Percentiles rank a stretch among this genome's conserved stretches.
Evolutionary conservation across 2,113 vertebrate species (phyloP).

Genomic region (Megalops atlanticus): DNA sequence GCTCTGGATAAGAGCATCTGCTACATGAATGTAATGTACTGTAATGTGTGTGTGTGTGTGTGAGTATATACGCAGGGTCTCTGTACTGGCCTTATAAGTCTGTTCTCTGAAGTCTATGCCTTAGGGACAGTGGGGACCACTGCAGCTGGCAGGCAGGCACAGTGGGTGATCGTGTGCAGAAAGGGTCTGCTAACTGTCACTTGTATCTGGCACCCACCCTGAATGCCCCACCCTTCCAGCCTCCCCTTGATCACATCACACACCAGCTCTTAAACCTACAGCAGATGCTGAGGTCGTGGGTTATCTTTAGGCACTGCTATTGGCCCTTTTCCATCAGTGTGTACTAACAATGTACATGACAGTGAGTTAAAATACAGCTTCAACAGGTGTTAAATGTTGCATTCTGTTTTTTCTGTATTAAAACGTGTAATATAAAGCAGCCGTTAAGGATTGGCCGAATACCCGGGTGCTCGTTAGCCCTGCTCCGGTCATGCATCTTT

Average conservation of each 20-base stretch:
- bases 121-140: neutral
- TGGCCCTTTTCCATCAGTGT: no score
- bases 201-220: neutral
- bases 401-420: no score
- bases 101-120: neutral
- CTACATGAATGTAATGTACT: no score
- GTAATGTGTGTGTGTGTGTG: no score
- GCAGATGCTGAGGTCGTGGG: no score
- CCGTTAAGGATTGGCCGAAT: neutral
- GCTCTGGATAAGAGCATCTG: no score
- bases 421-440: neutral
- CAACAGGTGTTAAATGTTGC: no score
- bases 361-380: no score
- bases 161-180: neutral
- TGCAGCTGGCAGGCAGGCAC: neutral
- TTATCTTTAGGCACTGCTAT: no score
- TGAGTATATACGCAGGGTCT: neutral
- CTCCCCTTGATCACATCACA: neutral
- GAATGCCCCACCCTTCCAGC: neutral
- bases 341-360: no score
- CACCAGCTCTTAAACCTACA: no score
- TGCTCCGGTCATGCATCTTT: neutral
- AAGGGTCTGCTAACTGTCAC: neutral
- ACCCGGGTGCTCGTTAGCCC: neutral
- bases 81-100: conserved; percentile 1